Base-by-base conservation (phyloP, 2,888 invertebrate genomes). In the Ariolimax columbianus region DNA sequence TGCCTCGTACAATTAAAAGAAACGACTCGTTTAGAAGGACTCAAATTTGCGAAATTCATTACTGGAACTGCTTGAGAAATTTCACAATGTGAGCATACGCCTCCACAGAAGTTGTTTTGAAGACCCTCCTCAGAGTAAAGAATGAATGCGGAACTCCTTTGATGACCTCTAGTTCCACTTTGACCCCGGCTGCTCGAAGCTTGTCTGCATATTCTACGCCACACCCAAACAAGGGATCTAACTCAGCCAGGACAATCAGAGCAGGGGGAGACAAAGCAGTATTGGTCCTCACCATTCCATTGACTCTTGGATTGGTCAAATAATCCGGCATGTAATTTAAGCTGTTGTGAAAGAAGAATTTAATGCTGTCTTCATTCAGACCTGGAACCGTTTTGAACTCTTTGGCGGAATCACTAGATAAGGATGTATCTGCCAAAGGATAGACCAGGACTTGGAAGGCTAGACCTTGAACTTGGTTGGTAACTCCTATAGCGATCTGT, bases 371-470 rank as follows among this genome's bases (percentile, higher is more conserved):
- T 51, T 43, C 55, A n/a, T 59, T 59, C 14, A 84, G 51, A 23
- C 59, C 43, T 4, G 80, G 80, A 14, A 36, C 63, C 23, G 47
- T 19, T 23, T 23, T 75, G 51, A 84, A 84, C 33, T 84, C 84
- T 26, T 17, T 17, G 66, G 63, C 68, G 26, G 63, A n/a, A 1
- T 43, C 59, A 3, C 80, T 47, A 9, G 43, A 36, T 19, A 40
- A 6, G 14, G 59, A 11, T 19, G 55, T 80, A 17, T 84, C 84
- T 19, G 84, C 40, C 43, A 84, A 40, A 0, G 84, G 84, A 33
- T 80, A 84, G 11, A 84, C 43, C 14, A 84, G 59, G 38, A 84
- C 26, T n/a, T 84, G 84, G n/a, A 84, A 84, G 43, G 80, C 84
- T 36, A 84, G 47, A 23, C 51, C 75, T 0, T 1, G 23, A 11